Evolutionary conservation across 1,140 invertebrate genomes (phyloP), one percentile per base, ranked within the genome.

Genomic region (Sarcophaga peregrina): DNA sequence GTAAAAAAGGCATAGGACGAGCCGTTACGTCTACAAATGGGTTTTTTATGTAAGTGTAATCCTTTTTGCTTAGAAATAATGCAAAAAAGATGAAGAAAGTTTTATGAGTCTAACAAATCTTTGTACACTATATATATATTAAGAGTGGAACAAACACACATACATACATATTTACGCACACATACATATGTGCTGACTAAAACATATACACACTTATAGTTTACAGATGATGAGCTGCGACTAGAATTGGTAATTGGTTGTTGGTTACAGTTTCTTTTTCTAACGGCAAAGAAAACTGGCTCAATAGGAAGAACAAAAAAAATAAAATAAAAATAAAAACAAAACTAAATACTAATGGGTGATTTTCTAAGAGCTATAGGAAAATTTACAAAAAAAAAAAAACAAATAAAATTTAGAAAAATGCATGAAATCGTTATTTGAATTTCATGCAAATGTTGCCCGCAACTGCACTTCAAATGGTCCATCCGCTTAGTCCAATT

Each of bases 291-390:
- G n/a, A 8, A n/a, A 86, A 86, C 85, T 84, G 87, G 86, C 88
- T 88, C 85, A 84, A 85, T 86, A 84, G 85, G 85, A 85, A 86
- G 85, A 86, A 84, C 87, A 87, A 37, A 37, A 37, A 37, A 37
- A n/a, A n/a, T n/a, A n/a, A 37, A 37, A 37, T 37, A 37, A 2
- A 37, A 37, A 37, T 37, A 37, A 37, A 37, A 37, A 37, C 25
- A 37, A 37, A 37, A 37, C 1, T 37, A 37, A 37, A 37, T 37
- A 37, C 25, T 1, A n/a, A n/a, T n/a, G n/a, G n/a, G n/a, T n/a
- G n/a, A n/a, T n/a, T n/a, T n/a, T n/a, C n/a, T n/a, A n/a, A n/a
- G n/a, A n/a, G n/a, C n/a, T n/a, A n/a, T n/a, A n/a, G n/a, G n/a
- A n/a, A n/a, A n/a, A n/a, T n/a, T n/a, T n/a, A n/a, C n/a, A n/a